These are phyloP conservation scores for Orchesella flavescens DNA, from an alignment of 2,888 invertebrate genomes.

Conservation along the genomic window DNA sequence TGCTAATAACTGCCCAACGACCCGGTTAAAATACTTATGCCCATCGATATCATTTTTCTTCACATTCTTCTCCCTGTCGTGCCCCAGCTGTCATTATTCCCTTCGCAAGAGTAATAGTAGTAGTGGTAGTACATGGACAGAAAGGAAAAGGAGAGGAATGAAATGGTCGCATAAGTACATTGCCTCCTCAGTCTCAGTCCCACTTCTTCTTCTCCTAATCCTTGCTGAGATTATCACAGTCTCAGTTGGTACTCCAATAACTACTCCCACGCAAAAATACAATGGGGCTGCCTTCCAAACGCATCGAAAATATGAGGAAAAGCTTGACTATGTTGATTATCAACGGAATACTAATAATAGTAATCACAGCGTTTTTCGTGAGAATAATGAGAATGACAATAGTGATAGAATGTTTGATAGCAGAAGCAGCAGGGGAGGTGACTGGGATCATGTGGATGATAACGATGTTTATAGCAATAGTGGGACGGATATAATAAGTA, in stretches of 20 bases:
- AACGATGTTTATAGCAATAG: neutral
- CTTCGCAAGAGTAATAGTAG: neutral
- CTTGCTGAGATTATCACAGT: conserved; percentile 6
- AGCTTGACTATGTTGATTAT: no score
- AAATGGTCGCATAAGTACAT: neutral
- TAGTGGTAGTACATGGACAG: neutral
- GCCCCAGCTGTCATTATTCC: conserved; percentile 24
- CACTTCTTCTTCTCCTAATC: conserved; percentile 7
- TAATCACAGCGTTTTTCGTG: no score
- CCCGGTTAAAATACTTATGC: conserved; percentile 41
- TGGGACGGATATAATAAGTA: neutral
- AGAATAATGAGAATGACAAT: neutral
- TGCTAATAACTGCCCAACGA: conserved; percentile 56
- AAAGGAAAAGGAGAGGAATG: neutral
- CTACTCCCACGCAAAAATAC: conserved; percentile 19
- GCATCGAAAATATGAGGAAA: neutral
- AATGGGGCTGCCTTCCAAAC: neutral
- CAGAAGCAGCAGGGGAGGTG: neutral
- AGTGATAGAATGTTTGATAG: no score
- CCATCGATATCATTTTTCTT: conserved; percentile 42
- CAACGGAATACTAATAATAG: no score
- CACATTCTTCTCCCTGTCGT: neutral
- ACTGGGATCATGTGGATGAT: neutral
- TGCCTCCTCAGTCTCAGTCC: neutral
- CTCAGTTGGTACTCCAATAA: conserved; percentile 18